A percentile compares a stretch with the other conserved stretches of the same genome.
Evolutionary conservation across 2,113 vertebrate species (phyloP).

Genomic region (Protobothrops flavoviridis): DNA sequence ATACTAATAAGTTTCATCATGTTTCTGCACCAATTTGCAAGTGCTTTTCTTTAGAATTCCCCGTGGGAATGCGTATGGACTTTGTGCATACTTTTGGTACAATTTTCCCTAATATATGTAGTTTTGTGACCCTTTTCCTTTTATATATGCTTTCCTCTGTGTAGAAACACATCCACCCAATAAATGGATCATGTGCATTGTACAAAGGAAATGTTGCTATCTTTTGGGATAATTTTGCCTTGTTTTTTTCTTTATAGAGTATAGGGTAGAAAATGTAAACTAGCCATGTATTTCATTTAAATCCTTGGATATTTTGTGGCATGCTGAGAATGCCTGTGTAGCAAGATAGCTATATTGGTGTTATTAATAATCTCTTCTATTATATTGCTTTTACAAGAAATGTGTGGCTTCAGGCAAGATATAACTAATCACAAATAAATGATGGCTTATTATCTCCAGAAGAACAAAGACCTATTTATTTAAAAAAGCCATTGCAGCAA

Average conservation of each 20-base stretch:
- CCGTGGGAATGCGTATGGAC: not conserved
- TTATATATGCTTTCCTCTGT: not conserved
- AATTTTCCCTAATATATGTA: not conserved
- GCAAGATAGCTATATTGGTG: constrained; percentile 3
- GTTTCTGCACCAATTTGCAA: not conserved
- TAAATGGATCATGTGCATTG: not conserved
- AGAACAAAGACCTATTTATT: not conserved
- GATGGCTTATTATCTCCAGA: constrained; percentile 4
- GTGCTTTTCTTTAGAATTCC: not conserved
- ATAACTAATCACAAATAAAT: constrained; percentile 25
- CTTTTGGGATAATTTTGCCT: not conserved
- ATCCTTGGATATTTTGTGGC: constrained; percentile 34
- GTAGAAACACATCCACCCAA: not conserved
- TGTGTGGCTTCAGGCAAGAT: constrained; percentile 11
- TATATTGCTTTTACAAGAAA: constrained; percentile 14
- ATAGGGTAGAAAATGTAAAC: not conserved
- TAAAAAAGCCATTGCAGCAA: not conserved
- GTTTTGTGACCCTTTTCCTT: not conserved
- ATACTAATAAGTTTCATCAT: not conserved
- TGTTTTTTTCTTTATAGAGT: not conserved
- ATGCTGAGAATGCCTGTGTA: constrained; percentile 6
- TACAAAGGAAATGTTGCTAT: not conserved
- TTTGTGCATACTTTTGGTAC: not conserved
- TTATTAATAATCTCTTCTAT: constrained; percentile 17
- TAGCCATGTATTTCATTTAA: constrained; percentile 23